Conservation (phyloP, 2,113 vertebrate species). For the Brienomyrus longianalis region DNA sequence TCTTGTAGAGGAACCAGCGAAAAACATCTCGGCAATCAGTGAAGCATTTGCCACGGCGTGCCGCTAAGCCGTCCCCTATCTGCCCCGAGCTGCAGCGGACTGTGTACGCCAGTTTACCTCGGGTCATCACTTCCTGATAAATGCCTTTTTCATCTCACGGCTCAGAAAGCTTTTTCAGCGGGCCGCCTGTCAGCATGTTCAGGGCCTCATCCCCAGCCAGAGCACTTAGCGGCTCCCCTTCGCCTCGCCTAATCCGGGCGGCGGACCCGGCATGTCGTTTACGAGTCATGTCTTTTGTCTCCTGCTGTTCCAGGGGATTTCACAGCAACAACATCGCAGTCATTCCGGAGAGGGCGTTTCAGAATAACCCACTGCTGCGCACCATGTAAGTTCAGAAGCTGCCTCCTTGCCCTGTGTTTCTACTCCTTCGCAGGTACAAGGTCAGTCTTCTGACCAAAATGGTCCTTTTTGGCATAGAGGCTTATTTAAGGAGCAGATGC, state of each 20-base stretch:
- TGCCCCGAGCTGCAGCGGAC: neutral
- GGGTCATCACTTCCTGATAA: neutral
- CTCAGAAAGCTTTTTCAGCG: neutral
- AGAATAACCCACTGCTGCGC: slow-evolving; percentile 80
- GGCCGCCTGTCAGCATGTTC: neutral
- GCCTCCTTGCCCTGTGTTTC: neutral
- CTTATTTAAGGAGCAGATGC: neutral
- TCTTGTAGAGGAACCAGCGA: neutral
- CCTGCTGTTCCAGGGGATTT: slow-evolving; percentile 72
- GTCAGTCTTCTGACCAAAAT: neutral
- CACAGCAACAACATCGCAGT: slow-evolving; percentile 90
- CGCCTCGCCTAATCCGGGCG: neutral
- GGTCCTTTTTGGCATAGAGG: neutral
- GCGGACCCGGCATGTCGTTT: neutral
- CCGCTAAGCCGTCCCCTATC: slow-evolving; percentile 2
- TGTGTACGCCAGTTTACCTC: neutral
- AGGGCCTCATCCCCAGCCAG: neutral
- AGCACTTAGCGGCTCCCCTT: neutral
- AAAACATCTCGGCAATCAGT: slow-evolving; percentile 9
- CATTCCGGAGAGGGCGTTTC: slow-evolving; percentile 91
- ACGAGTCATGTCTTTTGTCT: slow-evolving; percentile 14
- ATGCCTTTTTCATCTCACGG: neutral
- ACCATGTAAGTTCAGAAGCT: slow-evolving; percentile 77
- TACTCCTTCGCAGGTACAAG: neutral
- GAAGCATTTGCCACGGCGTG: neutral